Evolutionary conservation across 2,888 invertebrate genomes (phyloP).

Genomic region (Ornithoptera priamus): DNA sequence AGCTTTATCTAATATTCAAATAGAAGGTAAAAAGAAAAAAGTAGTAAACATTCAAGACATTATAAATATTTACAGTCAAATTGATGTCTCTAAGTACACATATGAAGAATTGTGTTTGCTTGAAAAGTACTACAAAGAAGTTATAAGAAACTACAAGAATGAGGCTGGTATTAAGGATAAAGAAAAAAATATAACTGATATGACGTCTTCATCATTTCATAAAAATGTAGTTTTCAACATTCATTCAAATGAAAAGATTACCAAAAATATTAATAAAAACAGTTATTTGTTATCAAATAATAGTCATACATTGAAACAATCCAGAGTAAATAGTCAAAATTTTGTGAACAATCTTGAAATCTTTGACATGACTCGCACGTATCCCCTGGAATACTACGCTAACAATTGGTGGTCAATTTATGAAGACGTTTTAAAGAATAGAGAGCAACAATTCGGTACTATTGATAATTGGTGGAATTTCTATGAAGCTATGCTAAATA

Average conservation of each 20-base stretch:
- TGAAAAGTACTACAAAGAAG: conserved; percentile 72
- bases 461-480: conserved; percentile 76
- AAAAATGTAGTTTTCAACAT: conserved; percentile 57
- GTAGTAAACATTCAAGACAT: conserved; percentile 63
- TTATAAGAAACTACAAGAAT: conserved; percentile 63
- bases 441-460: conserved; percentile 72
- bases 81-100: conserved; percentile 65
- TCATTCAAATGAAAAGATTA: conserved; percentile 47
- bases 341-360: conserved; percentile 56
- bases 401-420: conserved; percentile 78
- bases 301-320: conserved; percentile 47
- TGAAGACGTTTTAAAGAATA: conserved; percentile 65
- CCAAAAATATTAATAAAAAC: conserved; percentile 51
- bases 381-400: conserved; percentile 71
- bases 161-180: conserved; percentile 54
- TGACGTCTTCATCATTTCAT: conserved; percentile 46
- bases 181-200: conserved; percentile 35
- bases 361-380: conserved; percentile 65
- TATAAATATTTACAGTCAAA: conserved; percentile 65
- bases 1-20: conserved; percentile 59
- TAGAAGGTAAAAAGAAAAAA: conserved; percentile 60
- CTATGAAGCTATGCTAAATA: conserved; percentile 66
- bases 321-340: conserved; percentile 45
- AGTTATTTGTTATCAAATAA: conserved; percentile 43
- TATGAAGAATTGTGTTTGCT: conserved; percentile 72